Evolutionary conservation across 2,113 vertebrate species (phyloP).

Genomic region (Microcebus lehilahytsara): DNA sequence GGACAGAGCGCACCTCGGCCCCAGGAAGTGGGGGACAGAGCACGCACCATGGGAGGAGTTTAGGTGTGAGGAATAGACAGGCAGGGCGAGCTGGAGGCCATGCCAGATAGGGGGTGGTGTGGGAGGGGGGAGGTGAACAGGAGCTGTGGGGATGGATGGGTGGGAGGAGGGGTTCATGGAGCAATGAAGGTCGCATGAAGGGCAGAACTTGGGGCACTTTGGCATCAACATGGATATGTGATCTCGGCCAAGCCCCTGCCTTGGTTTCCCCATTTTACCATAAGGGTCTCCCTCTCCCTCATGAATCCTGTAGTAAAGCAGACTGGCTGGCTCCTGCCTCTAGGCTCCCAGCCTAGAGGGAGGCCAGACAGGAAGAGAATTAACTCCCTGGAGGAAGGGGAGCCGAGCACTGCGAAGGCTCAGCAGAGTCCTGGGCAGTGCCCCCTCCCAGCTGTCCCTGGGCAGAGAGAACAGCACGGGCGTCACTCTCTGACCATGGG

Average conservation of each 20-base stretch:
- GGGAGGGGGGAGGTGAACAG: not conserved
- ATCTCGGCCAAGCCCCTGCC: not conserved
- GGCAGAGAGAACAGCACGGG: too few species aligned
- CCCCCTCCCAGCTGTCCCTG: not conserved
- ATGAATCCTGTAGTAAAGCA: not conserved
- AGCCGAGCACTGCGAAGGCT: too few species aligned
- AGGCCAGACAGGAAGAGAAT: not conserved
- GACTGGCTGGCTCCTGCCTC: not conserved
- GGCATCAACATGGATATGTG: not conserved
- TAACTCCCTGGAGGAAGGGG: not conserved
- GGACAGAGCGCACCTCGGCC: too few species aligned
- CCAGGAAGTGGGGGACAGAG: not conserved
- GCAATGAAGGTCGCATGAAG: not conserved
- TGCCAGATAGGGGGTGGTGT: rapidly evolving
- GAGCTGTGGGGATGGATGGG: not conserved
- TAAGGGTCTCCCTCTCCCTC: not conserved
- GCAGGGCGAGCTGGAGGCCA: not conserved
- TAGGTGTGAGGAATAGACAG: not conserved
- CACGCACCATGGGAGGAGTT: not conserved
- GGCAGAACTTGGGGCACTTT: not conserved
- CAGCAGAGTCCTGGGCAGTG: not conserved
- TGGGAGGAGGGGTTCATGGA: too few species aligned
- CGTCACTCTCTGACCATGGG: not conserved
- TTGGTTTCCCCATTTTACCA: not conserved
- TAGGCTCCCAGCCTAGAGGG: not conserved